A percentile compares a stretch with the other conserved stretches of the same genome.
phyloP scores from a whole-genome alignment of 2,888 invertebrate genomes.

The Chrysolina americana region DNA sequence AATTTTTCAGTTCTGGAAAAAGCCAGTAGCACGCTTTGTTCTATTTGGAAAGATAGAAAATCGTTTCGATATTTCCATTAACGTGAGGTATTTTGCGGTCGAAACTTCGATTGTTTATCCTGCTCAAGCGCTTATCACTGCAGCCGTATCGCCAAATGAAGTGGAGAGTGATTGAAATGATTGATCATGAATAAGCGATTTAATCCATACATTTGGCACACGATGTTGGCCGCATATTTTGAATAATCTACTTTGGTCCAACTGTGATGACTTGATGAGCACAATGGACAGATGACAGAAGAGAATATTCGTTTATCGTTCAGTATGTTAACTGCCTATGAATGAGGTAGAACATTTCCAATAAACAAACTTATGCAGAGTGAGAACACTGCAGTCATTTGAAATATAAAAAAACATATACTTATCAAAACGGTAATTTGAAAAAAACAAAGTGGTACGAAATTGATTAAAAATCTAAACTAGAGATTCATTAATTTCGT shows the following conservation, averaged over 20 bases:
- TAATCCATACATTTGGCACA: not conserved
- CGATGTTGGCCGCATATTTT: not conserved
- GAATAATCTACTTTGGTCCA: not conserved
- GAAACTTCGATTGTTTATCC: conserved; percentile 1
- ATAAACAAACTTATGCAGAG: too few species aligned
- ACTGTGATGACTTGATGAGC: too few species aligned
- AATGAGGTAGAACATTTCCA: too few species aligned
- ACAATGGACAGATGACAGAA: too few species aligned
- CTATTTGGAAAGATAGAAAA: conserved; percentile 27
- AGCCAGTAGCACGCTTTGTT: conserved; percentile 48
- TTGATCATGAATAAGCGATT: not conserved
- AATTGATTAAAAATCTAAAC: too few species aligned
- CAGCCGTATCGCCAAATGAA: not conserved
- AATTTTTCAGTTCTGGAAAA: conserved; percentile 54
- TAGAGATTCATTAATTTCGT: too few species aligned
- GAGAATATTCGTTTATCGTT: too few species aligned
- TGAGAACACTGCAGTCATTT: too few species aligned
- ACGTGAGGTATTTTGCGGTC: not conserved
- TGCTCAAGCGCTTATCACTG: conserved; percentile 2
- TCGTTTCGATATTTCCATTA: conserved; percentile 11
- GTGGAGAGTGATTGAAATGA: conserved; percentile 6
- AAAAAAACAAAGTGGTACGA: too few species aligned
- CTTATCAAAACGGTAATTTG: too few species aligned
- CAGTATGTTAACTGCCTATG: too few species aligned
- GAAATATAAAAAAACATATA: too few species aligned